These are phyloP conservation scores for Agelaius tricolor DNA, from an alignment of 2,113 vertebrate genomes.

Conservation along the genomic window DNA sequence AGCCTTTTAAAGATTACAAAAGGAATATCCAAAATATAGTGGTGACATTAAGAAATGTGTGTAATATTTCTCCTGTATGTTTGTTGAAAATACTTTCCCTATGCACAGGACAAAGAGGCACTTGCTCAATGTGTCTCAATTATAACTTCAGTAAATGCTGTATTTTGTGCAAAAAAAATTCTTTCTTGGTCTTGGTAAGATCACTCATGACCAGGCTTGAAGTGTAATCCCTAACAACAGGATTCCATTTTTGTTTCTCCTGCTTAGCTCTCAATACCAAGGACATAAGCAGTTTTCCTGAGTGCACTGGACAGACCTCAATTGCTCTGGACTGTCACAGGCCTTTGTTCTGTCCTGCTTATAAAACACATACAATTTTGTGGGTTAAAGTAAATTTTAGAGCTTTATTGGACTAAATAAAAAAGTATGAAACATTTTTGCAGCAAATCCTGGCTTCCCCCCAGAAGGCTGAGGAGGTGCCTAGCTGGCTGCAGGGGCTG, in stretches of 20 bases:
- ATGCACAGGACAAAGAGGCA: not conserved
- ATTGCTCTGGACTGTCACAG: not conserved
- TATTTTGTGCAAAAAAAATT: not conserved
- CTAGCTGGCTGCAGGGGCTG: conserved; percentile 81
- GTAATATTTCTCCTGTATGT: not conserved
- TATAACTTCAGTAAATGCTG: not conserved
- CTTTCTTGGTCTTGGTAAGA: not conserved
- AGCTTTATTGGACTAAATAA: conserved; percentile 43
- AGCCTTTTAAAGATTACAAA: not conserved
- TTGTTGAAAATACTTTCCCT: not conserved
- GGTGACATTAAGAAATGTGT: not conserved
- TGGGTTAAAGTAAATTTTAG: not conserved
- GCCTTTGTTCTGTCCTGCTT: not conserved
- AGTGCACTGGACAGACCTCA: not conserved
- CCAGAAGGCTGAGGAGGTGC: not conserved
- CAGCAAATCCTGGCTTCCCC: not conserved
- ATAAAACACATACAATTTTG: not conserved
- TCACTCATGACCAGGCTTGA: not conserved
- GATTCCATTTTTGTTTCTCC: not conserved
- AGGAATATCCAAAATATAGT: not conserved
- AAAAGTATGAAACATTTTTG: not conserved
- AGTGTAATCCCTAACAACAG: not conserved
- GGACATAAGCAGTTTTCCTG: not conserved
- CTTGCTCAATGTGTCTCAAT: not conserved
- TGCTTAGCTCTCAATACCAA: not conserved